A percentile compares a stretch with the other conserved stretches of the same genome.
These are phyloP conservation scores for Apamea sordens DNA, from an alignment of 2,888 invertebrate genomes.

Conservation along the genomic window DNA sequence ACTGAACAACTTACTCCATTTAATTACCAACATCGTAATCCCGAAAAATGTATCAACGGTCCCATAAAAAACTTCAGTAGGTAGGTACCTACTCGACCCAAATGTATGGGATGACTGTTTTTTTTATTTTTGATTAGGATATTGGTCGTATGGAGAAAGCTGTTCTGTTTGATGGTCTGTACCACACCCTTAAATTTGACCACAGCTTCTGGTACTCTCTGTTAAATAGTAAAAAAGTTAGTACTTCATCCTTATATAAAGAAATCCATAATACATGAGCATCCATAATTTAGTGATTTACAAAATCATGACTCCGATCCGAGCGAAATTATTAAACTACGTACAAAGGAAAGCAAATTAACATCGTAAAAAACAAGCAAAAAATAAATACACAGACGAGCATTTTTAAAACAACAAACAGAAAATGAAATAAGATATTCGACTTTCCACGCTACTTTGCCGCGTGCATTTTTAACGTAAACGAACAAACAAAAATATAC, in stretches of 20 bases:
- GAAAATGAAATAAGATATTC: conserved; percentile 60
- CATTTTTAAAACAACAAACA: conserved; percentile 52
- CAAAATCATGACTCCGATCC: conserved; percentile 41
- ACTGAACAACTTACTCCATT: no score
- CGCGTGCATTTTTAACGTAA: conserved; percentile 55
- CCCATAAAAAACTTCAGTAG: not conserved
- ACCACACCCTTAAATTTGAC: not conserved
- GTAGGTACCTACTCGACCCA: not conserved
- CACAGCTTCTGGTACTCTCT: not conserved
- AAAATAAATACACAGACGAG: conserved; percentile 19
- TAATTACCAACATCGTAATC: no score
- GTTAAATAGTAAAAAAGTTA: not conserved
- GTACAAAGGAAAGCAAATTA: conserved; percentile 50
- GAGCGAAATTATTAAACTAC: conserved; percentile 45
- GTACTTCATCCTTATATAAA: not conserved
- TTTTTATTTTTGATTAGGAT: not conserved
- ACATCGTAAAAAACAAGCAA: conserved; percentile 43
- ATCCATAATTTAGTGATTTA: conserved; percentile 32
- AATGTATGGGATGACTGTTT: not conserved
- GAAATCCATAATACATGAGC: conserved; percentile 8
- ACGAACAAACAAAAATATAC: conserved; percentile 33
- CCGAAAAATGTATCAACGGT: not conserved
- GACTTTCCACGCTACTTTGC: conserved; percentile 42
- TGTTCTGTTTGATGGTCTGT: not conserved
- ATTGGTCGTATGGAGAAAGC: no score